Conservation (phyloP, 2,113 vertebrate genomes). For the Plotosus lineatus region DNA sequence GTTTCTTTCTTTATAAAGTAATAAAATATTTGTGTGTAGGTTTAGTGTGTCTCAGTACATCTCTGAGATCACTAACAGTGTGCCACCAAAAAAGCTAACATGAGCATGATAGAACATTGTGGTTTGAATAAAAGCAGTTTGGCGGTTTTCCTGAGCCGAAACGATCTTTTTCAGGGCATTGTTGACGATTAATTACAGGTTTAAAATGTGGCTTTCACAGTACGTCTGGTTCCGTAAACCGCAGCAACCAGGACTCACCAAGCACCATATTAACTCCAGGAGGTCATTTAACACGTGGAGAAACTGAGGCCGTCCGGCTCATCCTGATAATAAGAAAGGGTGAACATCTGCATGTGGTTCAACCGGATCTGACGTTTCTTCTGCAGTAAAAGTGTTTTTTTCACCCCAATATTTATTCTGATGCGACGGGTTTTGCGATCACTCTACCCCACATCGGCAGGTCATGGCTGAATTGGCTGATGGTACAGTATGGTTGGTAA, state of each 20-base stretch:
- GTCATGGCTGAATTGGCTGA: no score
- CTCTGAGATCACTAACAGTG: not conserved
- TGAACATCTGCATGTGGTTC: not conserved
- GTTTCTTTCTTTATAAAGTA: not conserved
- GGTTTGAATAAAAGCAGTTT: not conserved
- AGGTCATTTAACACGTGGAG: constrained; percentile 56
- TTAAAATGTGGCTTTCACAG: no score
- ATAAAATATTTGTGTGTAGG: not conserved
- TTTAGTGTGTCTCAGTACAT: not conserved
- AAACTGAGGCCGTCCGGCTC: constrained; percentile 60
- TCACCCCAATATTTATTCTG: not conserved
- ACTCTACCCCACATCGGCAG: no score
- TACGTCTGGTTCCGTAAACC: not conserved
- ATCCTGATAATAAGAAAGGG: constrained; percentile 54
- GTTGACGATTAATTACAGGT: no score
- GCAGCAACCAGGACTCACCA: constrained; percentile 27
- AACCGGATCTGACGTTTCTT: constrained; percentile 12
- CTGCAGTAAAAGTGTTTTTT: constrained; percentile 5
- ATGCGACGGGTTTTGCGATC: not conserved
- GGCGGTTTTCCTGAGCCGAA: not conserved
- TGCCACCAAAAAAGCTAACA: not conserved
- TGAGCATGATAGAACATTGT: not conserved
- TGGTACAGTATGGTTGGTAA: not conserved
- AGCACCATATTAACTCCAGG: constrained; percentile 48
- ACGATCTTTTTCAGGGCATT: not conserved